phyloP scores from a whole-genome alignment of 2,888 invertebrate species.

The Lasioglossum figueresi region DNA sequence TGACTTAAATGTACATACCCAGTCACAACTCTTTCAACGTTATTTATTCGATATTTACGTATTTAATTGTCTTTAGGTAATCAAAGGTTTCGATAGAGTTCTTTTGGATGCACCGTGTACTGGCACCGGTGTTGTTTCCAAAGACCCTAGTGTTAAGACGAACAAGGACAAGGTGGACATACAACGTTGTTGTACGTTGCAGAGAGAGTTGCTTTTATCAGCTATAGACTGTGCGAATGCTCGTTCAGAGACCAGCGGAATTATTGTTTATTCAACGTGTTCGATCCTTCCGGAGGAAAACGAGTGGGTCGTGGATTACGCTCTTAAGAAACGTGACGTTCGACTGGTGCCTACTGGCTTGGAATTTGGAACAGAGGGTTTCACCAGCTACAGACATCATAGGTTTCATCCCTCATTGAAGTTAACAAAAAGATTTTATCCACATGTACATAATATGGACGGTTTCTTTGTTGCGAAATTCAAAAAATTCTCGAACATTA shows the following conservation, averaged over 20 bases:
- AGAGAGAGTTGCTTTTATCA: slow-evolving; percentile 95
- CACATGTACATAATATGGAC: slow-evolving; percentile 99
- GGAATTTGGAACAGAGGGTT: slow-evolving; percentile 98
- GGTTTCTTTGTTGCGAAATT: slow-evolving; percentile 99
- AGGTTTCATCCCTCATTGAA: slow-evolving; percentile 96
- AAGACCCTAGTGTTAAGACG: slow-evolving; percentile 98
- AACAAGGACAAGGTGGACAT: slow-evolving; percentile 95
- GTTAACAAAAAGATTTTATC: slow-evolving; percentile 96
- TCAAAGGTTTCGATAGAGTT: slow-evolving; percentile 97
- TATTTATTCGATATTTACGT: neutral
- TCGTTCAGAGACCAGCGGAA: slow-evolving; percentile 95
- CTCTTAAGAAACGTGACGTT: slow-evolving; percentile 95
- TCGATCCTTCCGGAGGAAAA: slow-evolving; percentile 99
- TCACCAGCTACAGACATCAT: slow-evolving; percentile 93
- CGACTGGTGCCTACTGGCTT: slow-evolving; percentile 97
- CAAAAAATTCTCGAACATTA: slow-evolving; percentile 96
- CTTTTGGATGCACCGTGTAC: slow-evolving; percentile 99
- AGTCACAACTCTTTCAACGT: too few relatives aligned
- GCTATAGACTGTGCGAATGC: slow-evolving; percentile 99
- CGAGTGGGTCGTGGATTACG: slow-evolving; percentile 98
- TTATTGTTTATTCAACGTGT: slow-evolving; percentile 99
- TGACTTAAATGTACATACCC: neutral
- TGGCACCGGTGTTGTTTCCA: slow-evolving; percentile 98
- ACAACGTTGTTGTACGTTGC: slow-evolving; percentile 95
- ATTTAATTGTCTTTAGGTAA: slow-evolving; percentile 85